phyloP scores from a whole-genome alignment of 2,113 vertebrate genomes.

The Notothenia rossii region DNA sequence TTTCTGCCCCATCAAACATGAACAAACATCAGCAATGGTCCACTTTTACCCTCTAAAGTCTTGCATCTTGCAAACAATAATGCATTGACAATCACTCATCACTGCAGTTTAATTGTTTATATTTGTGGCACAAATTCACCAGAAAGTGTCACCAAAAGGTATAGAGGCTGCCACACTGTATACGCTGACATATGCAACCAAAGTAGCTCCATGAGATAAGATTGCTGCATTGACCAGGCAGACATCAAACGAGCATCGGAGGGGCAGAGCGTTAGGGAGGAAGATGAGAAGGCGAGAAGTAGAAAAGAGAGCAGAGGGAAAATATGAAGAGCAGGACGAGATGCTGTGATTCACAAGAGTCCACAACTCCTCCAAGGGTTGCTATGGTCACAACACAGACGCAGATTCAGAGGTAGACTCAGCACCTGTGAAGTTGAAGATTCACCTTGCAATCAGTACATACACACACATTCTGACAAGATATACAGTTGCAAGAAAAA shows the following conservation, averaged over 20 bases:
- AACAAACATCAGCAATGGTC: too few species aligned
- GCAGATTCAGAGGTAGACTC: conserved; percentile 1
- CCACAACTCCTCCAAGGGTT: background rate
- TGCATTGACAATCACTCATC: too few species aligned
- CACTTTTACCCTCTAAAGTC: too few species aligned
- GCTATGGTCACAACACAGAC: background rate
- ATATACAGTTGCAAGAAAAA: too few species aligned
- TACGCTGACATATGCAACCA: background rate
- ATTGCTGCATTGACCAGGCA: background rate
- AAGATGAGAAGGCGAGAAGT: conserved; percentile 26
- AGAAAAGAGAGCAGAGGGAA: conserved; percentile 5
- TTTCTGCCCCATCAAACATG: too few species aligned
- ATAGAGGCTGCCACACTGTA: too few species aligned
- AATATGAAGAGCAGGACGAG: conserved; percentile 12
- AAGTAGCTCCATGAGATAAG: conserved; percentile 13
- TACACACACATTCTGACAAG: background rate
- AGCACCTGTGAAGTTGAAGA: conserved; percentile 4
- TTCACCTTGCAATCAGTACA: background rate
- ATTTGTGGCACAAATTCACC: too few species aligned
- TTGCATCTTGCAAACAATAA: too few species aligned
- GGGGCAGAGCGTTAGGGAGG: conserved; percentile 24
- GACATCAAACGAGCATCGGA: conserved; percentile 33
- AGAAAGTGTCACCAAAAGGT: too few species aligned
- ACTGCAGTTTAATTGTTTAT: too few species aligned
- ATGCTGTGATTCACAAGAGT: conserved; percentile 8